Evolutionary conservation across 2,888 invertebrate genomes (phyloP).

Genomic region (Pedicia rivosa): DNA sequence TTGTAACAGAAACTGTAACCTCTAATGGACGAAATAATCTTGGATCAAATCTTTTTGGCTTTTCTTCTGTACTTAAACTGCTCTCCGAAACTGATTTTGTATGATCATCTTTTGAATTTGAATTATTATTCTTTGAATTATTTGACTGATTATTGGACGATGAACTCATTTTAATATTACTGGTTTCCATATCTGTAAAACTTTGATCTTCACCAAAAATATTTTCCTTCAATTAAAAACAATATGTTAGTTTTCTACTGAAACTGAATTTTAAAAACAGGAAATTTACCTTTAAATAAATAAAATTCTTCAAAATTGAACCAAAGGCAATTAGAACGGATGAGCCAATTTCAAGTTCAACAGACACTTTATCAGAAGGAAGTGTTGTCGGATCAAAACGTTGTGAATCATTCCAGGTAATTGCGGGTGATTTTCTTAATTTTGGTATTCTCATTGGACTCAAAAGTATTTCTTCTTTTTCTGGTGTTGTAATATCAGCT

Average conservation of each 20-base stretch:
- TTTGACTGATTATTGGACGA: conserved; percentile 29
- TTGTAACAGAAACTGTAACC: conserved; percentile 80
- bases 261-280: background rate
- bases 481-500: conserved; percentile 85
- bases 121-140: conserved; percentile 27
- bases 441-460: conserved; percentile 85
- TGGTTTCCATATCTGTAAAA: conserved; percentile 81
- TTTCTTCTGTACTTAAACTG: conserved; percentile 38
- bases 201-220: conserved; percentile 93
- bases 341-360: conserved; percentile 90
- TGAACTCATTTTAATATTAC: conserved; percentile 33
- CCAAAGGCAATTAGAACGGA: conserved; percentile 86
- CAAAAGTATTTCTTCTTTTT: conserved; percentile 81
- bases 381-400: conserved; percentile 79
- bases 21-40: conserved; percentile 77
- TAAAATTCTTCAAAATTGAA: conserved; percentile 73
- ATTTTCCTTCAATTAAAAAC: too few relatives aligned
- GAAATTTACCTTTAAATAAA: conserved; percentile 82
- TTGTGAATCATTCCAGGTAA: conserved; percentile 47
- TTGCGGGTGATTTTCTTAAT: conserved; percentile 51
- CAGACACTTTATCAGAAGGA: conserved; percentile 73
- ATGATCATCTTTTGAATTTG: conserved; percentile 22
- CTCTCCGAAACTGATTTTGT: conserved; percentile 29
- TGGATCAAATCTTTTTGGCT: conserved; percentile 62
- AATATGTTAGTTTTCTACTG: background rate